A percentile compares a stretch with the other conserved stretches of the same genome.
Conservation (phyloP, 35 echinoderm and acorn worm genomes). For the Patiria miniata region DNA sequence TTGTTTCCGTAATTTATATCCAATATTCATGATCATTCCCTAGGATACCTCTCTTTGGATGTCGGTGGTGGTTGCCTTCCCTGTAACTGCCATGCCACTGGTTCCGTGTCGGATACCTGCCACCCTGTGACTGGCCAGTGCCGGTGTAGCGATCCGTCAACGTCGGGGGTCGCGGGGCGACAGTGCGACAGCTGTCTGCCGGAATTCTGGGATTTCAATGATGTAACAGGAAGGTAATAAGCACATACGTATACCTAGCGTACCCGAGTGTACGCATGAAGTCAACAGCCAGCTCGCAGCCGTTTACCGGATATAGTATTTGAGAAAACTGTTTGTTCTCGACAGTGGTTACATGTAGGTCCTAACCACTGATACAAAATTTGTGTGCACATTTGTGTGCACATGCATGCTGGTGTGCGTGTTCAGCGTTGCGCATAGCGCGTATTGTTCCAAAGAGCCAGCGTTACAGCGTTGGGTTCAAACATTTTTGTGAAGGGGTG, state of each 20-base stretch:
- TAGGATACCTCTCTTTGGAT: conserved; percentile 50
- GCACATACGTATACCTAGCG: not conserved
- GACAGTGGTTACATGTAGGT: not conserved
- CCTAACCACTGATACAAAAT: not conserved
- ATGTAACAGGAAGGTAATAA: conserved; percentile 63
- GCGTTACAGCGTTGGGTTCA: too few relatives aligned
- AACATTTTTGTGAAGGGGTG: too few relatives aligned
- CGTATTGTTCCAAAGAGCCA: too few relatives aligned
- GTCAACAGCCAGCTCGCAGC: too few relatives aligned
- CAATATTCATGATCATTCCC: too few relatives aligned
- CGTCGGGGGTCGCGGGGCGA: conserved; percentile 79
- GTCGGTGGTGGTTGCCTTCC: conserved; percentile 65
- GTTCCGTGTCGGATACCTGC: conserved; percentile 56
- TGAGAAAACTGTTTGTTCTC: too few relatives aligned
- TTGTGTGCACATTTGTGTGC: too few relatives aligned
- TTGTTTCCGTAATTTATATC: too few relatives aligned
- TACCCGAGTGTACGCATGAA: not conserved
- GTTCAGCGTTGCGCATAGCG: too few relatives aligned
- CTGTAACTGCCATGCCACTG: conserved; percentile 76
- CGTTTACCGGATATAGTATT: too few relatives aligned
- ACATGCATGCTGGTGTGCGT: too few relatives aligned
- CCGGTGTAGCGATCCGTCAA: conserved; percentile 54
- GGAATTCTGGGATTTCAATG: conserved; percentile 84
- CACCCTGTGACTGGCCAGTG: conserved; percentile 78
- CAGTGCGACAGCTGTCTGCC: conserved; percentile 76